Conservation (phyloP, 2,888 invertebrate species). For the Monoplex corrugatus region DNA sequence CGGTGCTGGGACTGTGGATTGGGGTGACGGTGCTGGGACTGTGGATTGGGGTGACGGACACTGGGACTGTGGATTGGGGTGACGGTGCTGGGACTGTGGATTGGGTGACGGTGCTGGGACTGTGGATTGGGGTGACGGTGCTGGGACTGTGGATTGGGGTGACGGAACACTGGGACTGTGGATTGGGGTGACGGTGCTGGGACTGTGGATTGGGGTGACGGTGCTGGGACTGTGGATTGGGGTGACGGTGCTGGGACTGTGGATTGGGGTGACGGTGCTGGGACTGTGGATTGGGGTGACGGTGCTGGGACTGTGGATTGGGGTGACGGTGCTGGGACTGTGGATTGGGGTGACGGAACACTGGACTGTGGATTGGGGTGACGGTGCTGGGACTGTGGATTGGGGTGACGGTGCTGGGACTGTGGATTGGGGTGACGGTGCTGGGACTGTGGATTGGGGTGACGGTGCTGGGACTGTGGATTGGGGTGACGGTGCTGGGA, state of each 20-base stretch:
- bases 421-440: conserved; percentile 68
- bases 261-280: conserved; percentile 66
- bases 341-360: conserved; percentile 69
- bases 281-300: conserved; percentile 68
- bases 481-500: conserved; percentile 65
- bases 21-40: conserved; percentile 66
- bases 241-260: conserved; percentile 64
- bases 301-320: conserved; percentile 68
- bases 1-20: conserved; percentile 67
- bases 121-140: conserved; percentile 68
- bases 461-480: conserved; percentile 67
- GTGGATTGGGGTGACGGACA: conserved; percentile 67
- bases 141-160: conserved; percentile 67
- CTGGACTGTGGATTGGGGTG: conserved; percentile 67
- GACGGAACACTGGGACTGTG: conserved; percentile 68
- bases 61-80: conserved; percentile 68
- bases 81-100: no score
- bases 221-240: conserved; percentile 69
- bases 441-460: conserved; percentile 68
- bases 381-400: conserved; percentile 68
- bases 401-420: conserved; percentile 64
- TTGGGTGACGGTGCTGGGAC: no score
- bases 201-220: conserved; percentile 68
- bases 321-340: conserved; percentile 64
- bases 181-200: conserved; percentile 66